Conservation (phyloP, 2,797 vertebrate species). For the Acrossocheilus wenchowensis region DNA sequence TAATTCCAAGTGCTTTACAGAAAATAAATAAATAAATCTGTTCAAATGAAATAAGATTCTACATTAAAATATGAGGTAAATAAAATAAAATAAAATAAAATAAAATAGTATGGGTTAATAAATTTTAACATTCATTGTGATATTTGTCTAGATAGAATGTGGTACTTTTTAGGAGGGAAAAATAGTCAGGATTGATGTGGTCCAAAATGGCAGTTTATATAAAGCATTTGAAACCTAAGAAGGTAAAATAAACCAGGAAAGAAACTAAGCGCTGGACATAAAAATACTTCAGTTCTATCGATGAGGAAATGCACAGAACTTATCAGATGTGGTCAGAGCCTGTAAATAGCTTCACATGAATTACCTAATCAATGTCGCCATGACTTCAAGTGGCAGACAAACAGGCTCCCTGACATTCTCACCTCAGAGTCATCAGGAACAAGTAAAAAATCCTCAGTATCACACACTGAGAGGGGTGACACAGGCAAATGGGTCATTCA, state of each 20-base stretch:
- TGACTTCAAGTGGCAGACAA: not conserved
- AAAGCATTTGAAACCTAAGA: conserved; percentile 34
- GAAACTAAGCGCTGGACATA: not conserved
- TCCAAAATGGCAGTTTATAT: not conserved
- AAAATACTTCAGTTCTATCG: conserved; percentile 30
- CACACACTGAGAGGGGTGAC: not conserved
- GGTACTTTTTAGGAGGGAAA: not conserved
- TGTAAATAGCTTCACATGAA: conserved; percentile 51
- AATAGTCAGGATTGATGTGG: not conserved
- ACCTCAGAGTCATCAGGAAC: conserved; percentile 20
- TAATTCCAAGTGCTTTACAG: too few relatives aligned
- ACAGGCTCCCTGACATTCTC: conserved; percentile 21
- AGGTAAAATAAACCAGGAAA: conserved; percentile 30
- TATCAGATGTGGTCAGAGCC: conserved; percentile 37
- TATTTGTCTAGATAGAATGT: not conserved
- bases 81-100: not conserved
- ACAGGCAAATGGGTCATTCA: conserved; percentile 15
- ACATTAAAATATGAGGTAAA: not conserved
- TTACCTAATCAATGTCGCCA: conserved; percentile 44
- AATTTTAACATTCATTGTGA: not conserved
- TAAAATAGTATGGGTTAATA: not conserved
- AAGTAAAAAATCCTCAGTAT: conserved; percentile 6
- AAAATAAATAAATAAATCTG: too few relatives aligned
- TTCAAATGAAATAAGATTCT: not conserved
- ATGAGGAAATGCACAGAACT: conserved; percentile 19